Base-by-base conservation (phyloP, 2,888 invertebrate genomes). In the Andrena minutula region DNA sequence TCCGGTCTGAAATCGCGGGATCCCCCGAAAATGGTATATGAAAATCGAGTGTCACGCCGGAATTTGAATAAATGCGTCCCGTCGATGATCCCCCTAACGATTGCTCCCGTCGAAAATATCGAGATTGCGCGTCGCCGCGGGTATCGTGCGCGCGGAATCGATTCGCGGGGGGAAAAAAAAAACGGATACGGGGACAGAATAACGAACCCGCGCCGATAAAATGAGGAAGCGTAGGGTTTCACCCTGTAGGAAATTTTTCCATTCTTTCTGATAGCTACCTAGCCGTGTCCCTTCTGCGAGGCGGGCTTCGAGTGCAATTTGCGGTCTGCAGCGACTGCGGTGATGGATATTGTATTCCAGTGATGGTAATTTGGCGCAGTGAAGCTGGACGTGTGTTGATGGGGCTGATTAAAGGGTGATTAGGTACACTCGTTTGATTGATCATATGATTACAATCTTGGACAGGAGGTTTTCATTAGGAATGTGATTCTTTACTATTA, bases 11-110 rank as follows among this genome's bases (percentile, higher is more conserved):
- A n/a, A 3, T 69, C 16, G 53, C 23, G 10, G 56, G 53, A 53
- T 51, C 20, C 16, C 56, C 53, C 20, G 30, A 68, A 73, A 23
- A 77, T 76, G 82, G 72, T 86, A 86, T 83, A 85, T 83, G 89
- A 88, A 87, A 90, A 92, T 91, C 91, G 90, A 91, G 89, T 90
- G 91, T 90, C 89, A 86, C 35, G 71, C 61, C 79, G 72, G 88
- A 90, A 91, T 92, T 89, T 90, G 86, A 90, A 92, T 88, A 86
- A 89, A 90, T 75, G 83, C 74, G 80, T 68, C 65, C 69, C 60
- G 68, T 65, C 74, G 71, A 70, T 68, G 41, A 73, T 72, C 60
- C 64, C 71, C 53, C 41, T 28, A 73, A 49, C 41, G 35, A 63
- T 71, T 56, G 51, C 32, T 47, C 74, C 30, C 69, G 30, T 47